phyloP scores from a whole-genome alignment of 2,113 vertebrate genomes.

The Atlantisia rogersi region DNA sequence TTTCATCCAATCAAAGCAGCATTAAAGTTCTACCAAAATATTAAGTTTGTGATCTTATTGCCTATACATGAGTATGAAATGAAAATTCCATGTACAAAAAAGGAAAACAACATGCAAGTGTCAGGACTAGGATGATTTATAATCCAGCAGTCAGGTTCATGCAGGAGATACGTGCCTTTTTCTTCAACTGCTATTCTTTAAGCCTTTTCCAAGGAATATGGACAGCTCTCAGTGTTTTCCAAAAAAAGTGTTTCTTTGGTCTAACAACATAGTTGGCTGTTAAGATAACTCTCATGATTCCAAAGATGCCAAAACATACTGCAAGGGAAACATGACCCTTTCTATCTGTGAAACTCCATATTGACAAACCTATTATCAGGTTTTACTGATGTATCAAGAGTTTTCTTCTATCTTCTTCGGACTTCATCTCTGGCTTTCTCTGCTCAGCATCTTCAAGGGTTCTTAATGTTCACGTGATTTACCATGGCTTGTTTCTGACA shows the following conservation, averaged over 20 bases:
- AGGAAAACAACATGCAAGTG: not conserved
- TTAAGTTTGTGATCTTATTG: not conserved
- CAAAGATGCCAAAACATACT: not conserved
- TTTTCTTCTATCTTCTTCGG: not conserved
- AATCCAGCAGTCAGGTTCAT: not conserved
- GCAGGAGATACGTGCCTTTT: not conserved
- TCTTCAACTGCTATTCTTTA: not conserved
- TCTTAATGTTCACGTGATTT: constrained; percentile 2
- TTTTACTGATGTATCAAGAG: not conserved
- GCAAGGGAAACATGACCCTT: constrained; percentile 21
- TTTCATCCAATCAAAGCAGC: not conserved
- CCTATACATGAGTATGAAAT: not conserved
- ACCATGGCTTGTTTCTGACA: not conserved
- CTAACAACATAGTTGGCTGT: not conserved
- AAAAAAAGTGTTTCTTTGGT: not conserved
- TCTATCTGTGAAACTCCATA: not conserved
- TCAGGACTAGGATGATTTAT: not conserved
- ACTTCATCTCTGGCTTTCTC: not conserved
- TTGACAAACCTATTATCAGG: not conserved
- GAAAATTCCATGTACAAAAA: not conserved
- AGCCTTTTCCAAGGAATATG: not conserved
- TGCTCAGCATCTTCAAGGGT: not conserved
- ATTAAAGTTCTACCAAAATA: not conserved
- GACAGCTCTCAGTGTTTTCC: not conserved
- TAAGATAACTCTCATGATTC: not conserved